These are phyloP conservation scores for Biston betularia DNA, from an alignment of 2,888 invertebrate species.

Conservation along the genomic window DNA sequence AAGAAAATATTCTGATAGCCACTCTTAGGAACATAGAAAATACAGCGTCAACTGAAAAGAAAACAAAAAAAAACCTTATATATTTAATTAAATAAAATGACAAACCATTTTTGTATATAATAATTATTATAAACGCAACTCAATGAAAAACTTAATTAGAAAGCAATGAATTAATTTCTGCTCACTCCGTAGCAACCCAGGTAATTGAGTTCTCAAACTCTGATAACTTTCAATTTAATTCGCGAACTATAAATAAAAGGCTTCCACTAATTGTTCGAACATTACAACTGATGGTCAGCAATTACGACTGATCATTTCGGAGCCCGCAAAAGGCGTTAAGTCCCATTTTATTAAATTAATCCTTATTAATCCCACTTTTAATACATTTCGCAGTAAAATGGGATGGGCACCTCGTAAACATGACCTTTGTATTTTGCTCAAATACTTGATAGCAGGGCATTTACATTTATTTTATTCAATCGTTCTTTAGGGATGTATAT, in stretches of 20 bases:
- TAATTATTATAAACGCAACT: background rate
- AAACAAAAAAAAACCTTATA: no score
- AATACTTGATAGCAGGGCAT: slow-evolving; percentile 27
- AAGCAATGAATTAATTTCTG: background rate
- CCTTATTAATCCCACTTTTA: slow-evolving; percentile 70
- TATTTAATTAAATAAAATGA: no score
- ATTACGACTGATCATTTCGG: slow-evolving; percentile 45
- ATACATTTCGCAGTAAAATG: slow-evolving; percentile 67
- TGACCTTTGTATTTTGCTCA: slow-evolving; percentile 48
- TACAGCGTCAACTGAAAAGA: no score
- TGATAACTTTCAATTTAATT: slow-evolving; percentile 40
- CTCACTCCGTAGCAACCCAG: slow-evolving; percentile 1
- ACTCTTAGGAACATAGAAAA: no score
- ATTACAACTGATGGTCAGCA: slow-evolving; percentile 39
- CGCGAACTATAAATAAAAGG: slow-evolving; percentile 47
- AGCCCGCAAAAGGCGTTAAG: slow-evolving; percentile 48
- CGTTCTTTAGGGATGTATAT: slow-evolving; percentile 31
- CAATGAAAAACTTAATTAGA: background rate
- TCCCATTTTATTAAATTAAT: slow-evolving; percentile 76
- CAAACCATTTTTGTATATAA: no score
- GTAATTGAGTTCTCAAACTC: slow-evolving; percentile 27
- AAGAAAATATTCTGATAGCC: no score
- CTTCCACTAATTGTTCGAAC: slow-evolving; percentile 45
- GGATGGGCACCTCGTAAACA: slow-evolving; percentile 65
- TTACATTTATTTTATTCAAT: slow-evolving; percentile 46